Conservation (phyloP, 2,888 invertebrate species). For the Ctena decussata region DNA sequence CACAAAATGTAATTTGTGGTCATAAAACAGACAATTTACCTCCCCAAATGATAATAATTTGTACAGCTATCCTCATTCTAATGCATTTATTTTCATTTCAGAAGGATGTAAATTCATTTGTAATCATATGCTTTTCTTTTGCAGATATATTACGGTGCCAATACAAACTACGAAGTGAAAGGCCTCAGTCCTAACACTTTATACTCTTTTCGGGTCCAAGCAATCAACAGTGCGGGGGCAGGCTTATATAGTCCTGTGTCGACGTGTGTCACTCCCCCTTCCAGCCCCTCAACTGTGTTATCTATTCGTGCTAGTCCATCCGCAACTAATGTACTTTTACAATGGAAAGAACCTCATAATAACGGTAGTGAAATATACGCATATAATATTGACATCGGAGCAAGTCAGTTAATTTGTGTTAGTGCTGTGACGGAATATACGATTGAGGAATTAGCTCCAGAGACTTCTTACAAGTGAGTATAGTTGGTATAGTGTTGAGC, state of each 20-base stretch:
- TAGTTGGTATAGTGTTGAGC: too few relatives aligned
- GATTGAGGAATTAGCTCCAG: slow-evolving; percentile 92
- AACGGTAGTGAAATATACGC: slow-evolving; percentile 93
- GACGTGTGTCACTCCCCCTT: slow-evolving; percentile 92
- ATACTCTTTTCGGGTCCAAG: slow-evolving; percentile 94
- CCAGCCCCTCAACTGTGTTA: slow-evolving; percentile 91
- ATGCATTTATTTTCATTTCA: too few relatives aligned
- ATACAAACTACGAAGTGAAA: slow-evolving; percentile 90
- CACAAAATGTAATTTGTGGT: too few relatives aligned
- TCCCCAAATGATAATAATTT: too few relatives aligned
- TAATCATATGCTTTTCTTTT: slow-evolving; percentile 13
- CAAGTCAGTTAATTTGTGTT: slow-evolving; percentile 78
- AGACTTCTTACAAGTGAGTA: slow-evolving; percentile 91
- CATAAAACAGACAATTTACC: too few relatives aligned
- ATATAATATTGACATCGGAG: slow-evolving; percentile 92
- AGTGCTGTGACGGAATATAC: slow-evolving; percentile 87
- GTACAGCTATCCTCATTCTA: too few relatives aligned
- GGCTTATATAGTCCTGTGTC: slow-evolving; percentile 91
- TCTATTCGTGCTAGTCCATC: slow-evolving; percentile 88
- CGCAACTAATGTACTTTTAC: slow-evolving; percentile 89
- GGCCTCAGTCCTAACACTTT: slow-evolving; percentile 93
- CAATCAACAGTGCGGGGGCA: slow-evolving; percentile 93
- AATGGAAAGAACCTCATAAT: slow-evolving; percentile 92
- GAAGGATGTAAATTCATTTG: too few relatives aligned
- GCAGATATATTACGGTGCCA: slow-evolving; percentile 85